These are phyloP conservation scores for Vidua chalybeata DNA, from an alignment of 2,113 vertebrate species.

Conservation along the genomic window DNA sequence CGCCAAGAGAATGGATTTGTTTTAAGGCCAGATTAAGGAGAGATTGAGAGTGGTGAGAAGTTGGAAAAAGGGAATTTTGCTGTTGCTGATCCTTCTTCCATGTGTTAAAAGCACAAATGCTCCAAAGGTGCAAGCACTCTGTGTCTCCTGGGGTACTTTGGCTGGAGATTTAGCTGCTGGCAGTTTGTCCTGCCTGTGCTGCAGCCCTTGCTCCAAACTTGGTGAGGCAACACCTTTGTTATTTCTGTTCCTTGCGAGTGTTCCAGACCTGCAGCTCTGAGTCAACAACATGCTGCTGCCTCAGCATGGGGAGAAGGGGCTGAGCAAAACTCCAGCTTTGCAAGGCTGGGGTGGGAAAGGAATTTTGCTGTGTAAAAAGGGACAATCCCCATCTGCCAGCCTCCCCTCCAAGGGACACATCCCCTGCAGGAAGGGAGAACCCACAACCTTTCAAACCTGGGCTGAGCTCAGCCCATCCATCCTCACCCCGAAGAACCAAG, in stretches of 20 bases:
- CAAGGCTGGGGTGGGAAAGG: neutral
- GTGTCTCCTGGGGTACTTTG: neutral
- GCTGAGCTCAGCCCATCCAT: neutral
- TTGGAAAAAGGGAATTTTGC: neutral
- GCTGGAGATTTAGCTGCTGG: neutral
- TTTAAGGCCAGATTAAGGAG: neutral
- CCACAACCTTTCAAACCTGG: neutral
- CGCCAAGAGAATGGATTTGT: neutral
- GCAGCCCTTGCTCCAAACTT: neutral
- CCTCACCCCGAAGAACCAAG: neutral
- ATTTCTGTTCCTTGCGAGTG: neutral
- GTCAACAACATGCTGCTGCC: neutral
- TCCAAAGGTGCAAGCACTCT: neutral
- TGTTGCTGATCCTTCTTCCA: neutral
- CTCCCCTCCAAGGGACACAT: neutral
- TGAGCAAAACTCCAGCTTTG: neutral
- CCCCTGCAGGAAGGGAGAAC: neutral
- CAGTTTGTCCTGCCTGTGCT: neutral
- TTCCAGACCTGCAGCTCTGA: neutral
- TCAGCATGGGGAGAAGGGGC: neutral
- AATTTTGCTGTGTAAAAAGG: neutral
- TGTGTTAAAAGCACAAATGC: neutral
- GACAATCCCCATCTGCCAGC: too few relatives aligned
- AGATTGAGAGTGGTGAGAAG: neutral
- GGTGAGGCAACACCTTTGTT: neutral